Evolutionary conservation across 1,140 invertebrate species (phyloP).

Genomic region (Musca vetustissima): DNA sequence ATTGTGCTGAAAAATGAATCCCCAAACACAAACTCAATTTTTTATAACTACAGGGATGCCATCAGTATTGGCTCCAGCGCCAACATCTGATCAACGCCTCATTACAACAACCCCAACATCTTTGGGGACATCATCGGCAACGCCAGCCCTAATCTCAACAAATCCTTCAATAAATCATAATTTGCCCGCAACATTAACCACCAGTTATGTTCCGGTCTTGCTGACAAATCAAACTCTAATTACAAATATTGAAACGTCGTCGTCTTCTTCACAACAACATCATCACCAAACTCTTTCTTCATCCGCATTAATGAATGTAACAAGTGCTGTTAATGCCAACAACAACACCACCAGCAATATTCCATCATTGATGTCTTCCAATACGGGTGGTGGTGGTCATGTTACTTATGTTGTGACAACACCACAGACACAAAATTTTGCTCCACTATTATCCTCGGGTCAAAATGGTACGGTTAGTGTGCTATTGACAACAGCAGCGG

Average conservation of each 20-base stretch:
- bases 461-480: slow-evolving; percentile 16
- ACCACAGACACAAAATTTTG: background rate
- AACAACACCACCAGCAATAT: background rate
- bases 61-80: background rate
- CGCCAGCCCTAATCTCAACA: background rate
- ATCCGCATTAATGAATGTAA: background rate
- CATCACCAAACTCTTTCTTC: background rate
- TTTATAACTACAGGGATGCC: slow-evolving; percentile 11
- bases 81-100: background rate
- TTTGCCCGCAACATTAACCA: background rate
- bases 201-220: slow-evolving; percentile 11
- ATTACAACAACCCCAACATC: background rate
- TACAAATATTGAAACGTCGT: background rate
- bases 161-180: background rate
- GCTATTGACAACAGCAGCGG: slow-evolving; percentile 3
- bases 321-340: background rate
- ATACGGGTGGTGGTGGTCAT: background rate
- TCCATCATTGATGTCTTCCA: slow-evolving; percentile 1
- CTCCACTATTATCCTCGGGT: background rate
- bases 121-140: background rate
- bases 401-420: slow-evolving; percentile 1
- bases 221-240: slow-evolving; percentile 18
- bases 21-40: background rate
- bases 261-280: background rate
- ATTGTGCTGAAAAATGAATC: background rate